These are phyloP conservation scores for Hedya salicella DNA, from an alignment of 2,888 invertebrate species.

Conservation along the genomic window DNA sequence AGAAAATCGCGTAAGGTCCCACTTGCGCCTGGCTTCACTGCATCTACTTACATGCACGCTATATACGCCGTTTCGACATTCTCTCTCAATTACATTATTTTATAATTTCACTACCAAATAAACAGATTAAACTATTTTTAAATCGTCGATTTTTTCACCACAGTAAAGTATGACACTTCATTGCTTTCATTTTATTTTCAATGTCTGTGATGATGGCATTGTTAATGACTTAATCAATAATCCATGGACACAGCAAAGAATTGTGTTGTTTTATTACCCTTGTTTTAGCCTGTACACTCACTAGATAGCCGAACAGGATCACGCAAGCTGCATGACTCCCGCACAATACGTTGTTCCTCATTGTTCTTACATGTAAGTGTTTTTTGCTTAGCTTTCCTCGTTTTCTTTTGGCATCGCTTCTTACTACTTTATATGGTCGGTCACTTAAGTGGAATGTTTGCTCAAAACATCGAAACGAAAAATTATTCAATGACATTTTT, in stretches of 20 bases:
- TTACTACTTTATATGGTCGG: conserved; percentile 31
- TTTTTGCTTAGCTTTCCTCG: conserved; percentile 50
- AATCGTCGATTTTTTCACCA: not conserved
- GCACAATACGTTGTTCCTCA: conserved; percentile 69
- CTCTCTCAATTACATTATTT: conserved; percentile 34
- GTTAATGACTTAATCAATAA: not conserved
- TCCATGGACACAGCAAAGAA: conserved; percentile 17
- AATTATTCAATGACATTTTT: too few relatives aligned
- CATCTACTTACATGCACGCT: conserved; percentile 63
- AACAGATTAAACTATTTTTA: not conserved
- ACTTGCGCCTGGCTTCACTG: conserved; percentile 51
- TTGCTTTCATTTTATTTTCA: conserved; percentile 28
- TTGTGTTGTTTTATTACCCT: conserved; percentile 36
- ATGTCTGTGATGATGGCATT: conserved; percentile 8
- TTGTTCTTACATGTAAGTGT: conserved; percentile 63
- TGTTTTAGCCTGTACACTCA: conserved; percentile 70
- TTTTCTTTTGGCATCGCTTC: conserved; percentile 48
- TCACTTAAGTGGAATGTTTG: not conserved
- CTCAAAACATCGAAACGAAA: conserved; percentile 3
- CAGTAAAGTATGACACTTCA: conserved; percentile 1
- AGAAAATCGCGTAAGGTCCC: conserved; percentile 94
- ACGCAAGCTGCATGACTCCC: conserved; percentile 75
- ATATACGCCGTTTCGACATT: conserved; percentile 39
- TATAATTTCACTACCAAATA: conserved; percentile 12
- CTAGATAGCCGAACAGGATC: conserved; percentile 72